These are phyloP conservation scores for Lagopus leucura DNA, from an alignment of 2,113 vertebrate species.

Conservation along the genomic window DNA sequence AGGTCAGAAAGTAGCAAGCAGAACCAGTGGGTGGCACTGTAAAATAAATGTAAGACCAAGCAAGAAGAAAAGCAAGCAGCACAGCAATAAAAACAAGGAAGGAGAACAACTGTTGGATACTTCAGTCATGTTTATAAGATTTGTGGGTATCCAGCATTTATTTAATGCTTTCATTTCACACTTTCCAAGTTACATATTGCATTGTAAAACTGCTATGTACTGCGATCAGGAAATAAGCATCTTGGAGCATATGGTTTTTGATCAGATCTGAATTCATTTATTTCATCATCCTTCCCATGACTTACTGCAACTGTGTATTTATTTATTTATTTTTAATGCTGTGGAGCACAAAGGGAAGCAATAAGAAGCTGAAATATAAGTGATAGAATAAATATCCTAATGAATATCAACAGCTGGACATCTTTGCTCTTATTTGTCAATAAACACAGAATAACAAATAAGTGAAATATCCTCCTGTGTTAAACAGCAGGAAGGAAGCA, in stretches of 20 bases:
- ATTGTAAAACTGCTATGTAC: conserved; percentile 31
- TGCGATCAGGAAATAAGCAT: conserved; percentile 25
- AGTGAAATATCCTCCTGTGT: background rate
- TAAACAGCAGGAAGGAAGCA: background rate
- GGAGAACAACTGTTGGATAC: background rate
- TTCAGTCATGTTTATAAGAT: conserved; percentile 7
- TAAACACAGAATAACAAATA: background rate
- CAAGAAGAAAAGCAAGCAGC: background rate
- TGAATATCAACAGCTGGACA: background rate
- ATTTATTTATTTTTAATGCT: background rate
- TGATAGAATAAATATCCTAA: background rate
- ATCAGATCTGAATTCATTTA: conserved; percentile 13
- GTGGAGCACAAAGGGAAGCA: background rate
- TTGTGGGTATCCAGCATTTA: background rate
- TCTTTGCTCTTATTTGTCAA: background rate
- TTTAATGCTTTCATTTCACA: conserved; percentile 54
- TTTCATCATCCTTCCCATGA: background rate
- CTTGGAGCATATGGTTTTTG: conserved; percentile 24
- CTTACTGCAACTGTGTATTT: background rate
- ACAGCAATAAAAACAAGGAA: background rate
- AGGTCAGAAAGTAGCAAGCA: background rate
- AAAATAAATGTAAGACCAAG: background rate
- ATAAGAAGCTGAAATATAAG: background rate
- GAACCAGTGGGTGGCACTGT: conserved; percentile 31
- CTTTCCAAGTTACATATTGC: conserved; percentile 32